A percentile compares a stretch with the other conserved stretches of the same genome.
Evolutionary conservation across 2,113 vertebrate species (phyloP).

Genomic region (Tetrao urogallus): DNA sequence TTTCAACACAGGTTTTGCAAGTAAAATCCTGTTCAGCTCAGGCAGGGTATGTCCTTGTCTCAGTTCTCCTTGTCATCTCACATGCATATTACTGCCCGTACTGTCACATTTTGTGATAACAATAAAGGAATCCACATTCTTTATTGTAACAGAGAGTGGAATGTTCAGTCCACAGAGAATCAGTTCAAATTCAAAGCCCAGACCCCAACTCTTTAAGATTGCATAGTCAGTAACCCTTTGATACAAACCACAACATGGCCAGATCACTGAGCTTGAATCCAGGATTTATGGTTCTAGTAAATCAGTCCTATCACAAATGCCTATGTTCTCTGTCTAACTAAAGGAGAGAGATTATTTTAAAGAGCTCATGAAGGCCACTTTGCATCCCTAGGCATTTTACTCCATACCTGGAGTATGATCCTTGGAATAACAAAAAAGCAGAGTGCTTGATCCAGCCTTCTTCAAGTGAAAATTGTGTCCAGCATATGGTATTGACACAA

Average conservation of each 20-base stretch:
- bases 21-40: constrained; percentile 11
- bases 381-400: not conserved
- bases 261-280: not conserved
- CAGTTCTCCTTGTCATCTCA: constrained; percentile 20
- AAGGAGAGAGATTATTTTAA: not conserved
- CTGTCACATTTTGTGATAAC: not conserved
- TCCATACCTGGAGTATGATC: not conserved
- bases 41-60: constrained; percentile 28
- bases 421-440: not conserved
- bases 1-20: not conserved
- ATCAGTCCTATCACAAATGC: not conserved
- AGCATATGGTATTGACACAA: not conserved
- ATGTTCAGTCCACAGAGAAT: not conserved
- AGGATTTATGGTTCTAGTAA: not conserved
- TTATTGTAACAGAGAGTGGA: not conserved
- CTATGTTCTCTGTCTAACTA: not conserved
- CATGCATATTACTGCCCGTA: constrained; percentile 4
- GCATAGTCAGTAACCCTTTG: not conserved
- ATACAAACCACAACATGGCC: not conserved
- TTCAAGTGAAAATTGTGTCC: not conserved
- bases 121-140: not conserved
- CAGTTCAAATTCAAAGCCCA: not conserved
- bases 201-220: not conserved
- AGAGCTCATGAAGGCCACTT: not conserved
- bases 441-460: not conserved